Evolutionary conservation across 2,113 vertebrate genomes (phyloP).

Genomic region (Aramus guarauna): DNA sequence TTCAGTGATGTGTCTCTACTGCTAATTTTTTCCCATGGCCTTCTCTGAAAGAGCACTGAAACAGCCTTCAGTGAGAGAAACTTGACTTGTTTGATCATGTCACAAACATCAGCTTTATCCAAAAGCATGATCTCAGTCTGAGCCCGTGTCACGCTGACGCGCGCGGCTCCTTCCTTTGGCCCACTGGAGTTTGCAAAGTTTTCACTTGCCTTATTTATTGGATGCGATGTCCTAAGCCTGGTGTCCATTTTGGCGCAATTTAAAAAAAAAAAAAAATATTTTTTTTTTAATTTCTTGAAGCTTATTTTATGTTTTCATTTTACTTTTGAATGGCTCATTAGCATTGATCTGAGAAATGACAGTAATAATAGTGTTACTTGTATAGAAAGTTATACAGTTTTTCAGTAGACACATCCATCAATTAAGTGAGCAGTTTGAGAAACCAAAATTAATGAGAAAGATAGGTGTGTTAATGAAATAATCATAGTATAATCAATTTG

Average conservation of each 20-base stretch:
- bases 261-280: background rate
- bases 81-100: background rate
- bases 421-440: conserved; percentile 79
- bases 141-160: background rate
- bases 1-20: background rate
- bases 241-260: conserved; percentile 4
- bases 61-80: background rate
- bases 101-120: background rate
- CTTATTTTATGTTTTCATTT: conserved; percentile 71
- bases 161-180: background rate
- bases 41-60: background rate
- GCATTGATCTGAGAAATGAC: conserved; percentile 77
- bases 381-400: conserved; percentile 79
- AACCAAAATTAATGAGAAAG: conserved; percentile 88
- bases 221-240: background rate
- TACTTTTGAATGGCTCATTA: conserved; percentile 77
- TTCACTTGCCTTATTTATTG: background rate
- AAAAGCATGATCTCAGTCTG: background rate
- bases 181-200: background rate
- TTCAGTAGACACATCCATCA: conserved; percentile 83
- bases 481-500: conserved; percentile 90
- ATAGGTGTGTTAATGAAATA: conserved; percentile 90
- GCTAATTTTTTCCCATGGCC: background rate
- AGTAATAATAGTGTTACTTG: conserved; percentile 84
- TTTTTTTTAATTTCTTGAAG: conserved; percentile 16